Percentiles rank a stretch among this genome's conserved stretches.
These are phyloP conservation scores for Cebus imitator DNA, from an alignment of 2,113 vertebrate species.

Conservation along the genomic window DNA sequence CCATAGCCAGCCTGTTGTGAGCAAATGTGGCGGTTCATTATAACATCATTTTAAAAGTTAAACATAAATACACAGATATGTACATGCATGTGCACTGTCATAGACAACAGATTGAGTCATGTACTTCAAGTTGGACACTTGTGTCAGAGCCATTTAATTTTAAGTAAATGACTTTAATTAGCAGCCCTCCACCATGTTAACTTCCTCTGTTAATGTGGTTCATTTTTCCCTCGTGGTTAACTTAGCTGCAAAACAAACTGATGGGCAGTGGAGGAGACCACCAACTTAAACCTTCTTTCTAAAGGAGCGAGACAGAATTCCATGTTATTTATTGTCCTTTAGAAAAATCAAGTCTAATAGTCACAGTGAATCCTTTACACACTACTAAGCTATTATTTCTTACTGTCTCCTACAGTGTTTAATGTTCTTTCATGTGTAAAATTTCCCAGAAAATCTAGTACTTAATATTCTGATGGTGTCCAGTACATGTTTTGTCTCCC, in stretches of 20 bases:
- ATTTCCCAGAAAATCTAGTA: constrained; percentile 65
- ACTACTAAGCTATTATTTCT: constrained; percentile 40
- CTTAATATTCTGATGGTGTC: constrained; percentile 68
- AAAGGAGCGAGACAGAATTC: not conserved
- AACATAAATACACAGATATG: not conserved
- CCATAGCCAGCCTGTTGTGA: not conserved
- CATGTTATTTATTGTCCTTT: constrained; percentile 34
- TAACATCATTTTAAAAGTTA: not conserved
- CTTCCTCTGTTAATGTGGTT: not conserved
- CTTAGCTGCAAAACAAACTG: not conserved
- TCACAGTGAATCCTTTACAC: constrained; percentile 50
- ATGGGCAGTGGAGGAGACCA: not conserved
- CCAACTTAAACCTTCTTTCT: not conserved
- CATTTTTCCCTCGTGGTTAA: not conserved
- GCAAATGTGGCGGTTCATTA: not conserved
- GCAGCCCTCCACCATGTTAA: not conserved
- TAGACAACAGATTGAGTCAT: not conserved
- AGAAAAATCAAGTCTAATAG: constrained; percentile 31
- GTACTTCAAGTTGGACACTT: not conserved
- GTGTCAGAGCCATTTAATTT: constrained; percentile 40
- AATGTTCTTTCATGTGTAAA: constrained; percentile 63
- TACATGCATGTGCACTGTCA: not conserved
- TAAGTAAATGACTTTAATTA: not conserved
- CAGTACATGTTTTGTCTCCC: constrained; percentile 37
- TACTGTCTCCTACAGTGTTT: constrained; percentile 4